Conservation (phyloP, 2,888 invertebrate species). For the Hirtodrosophila cameraria region DNA sequence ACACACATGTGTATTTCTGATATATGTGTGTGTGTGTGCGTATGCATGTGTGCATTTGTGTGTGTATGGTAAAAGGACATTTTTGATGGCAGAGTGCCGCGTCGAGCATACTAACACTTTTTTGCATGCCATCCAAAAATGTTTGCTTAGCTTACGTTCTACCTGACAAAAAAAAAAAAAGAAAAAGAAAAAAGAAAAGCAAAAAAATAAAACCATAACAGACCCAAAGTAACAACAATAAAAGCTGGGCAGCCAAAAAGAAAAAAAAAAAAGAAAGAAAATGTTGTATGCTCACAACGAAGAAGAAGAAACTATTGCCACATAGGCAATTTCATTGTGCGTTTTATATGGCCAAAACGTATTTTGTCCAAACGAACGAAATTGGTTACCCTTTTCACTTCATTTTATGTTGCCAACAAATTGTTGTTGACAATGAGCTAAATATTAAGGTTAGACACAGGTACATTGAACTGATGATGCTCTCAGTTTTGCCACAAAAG, state of each 20-base stretch:
- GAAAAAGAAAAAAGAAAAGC: slow-evolving; percentile 3
- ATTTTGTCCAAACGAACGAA: slow-evolving; percentile 38
- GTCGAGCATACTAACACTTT: slow-evolving; percentile 76
- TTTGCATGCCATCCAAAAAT: slow-evolving; percentile 63
- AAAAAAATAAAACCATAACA: slow-evolving; percentile 21
- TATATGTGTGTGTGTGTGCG: not conserved
- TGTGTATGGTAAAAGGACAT: slow-evolving; percentile 65
- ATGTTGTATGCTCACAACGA: slow-evolving; percentile 22
- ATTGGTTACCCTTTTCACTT: slow-evolving; percentile 78
- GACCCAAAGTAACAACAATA: slow-evolving; percentile 67
- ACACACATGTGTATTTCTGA: no score
- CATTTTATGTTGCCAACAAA: slow-evolving; percentile 64
- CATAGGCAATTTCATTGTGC: slow-evolving; percentile 74
- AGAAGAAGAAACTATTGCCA: slow-evolving; percentile 66
- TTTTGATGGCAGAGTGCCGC: slow-evolving; percentile 67
- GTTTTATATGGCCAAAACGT: slow-evolving; percentile 49
- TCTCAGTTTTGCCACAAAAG: not conserved
- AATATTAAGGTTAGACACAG: slow-evolving; percentile 2
- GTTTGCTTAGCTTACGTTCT: slow-evolving; percentile 71
- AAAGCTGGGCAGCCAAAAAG: slow-evolving; percentile 40
- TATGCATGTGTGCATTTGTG: slow-evolving; percentile 11
- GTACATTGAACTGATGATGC: no score
- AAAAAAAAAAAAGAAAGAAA: slow-evolving; percentile 13
- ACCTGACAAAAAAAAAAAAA: slow-evolving; percentile 52
- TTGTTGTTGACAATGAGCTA: slow-evolving; percentile 47